phyloP scores from a whole-genome alignment of 2,113 vertebrate species.

The Sarotherodon lohbergeri region DNA sequence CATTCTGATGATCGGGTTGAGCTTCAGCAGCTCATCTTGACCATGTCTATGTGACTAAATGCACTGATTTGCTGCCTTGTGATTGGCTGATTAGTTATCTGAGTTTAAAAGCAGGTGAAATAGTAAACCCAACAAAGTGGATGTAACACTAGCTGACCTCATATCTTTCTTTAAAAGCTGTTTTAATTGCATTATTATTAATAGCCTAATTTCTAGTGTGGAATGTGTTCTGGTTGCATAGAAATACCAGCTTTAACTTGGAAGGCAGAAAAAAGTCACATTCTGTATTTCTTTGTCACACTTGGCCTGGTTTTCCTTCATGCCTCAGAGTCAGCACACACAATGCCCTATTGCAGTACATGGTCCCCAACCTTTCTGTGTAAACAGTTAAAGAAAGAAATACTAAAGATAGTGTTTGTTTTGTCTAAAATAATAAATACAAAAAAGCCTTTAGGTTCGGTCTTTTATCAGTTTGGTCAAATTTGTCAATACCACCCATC shows the following conservation, averaged over 20 bases:
- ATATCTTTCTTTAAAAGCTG: neutral
- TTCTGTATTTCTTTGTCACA: neutral
- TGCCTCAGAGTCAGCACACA: neutral
- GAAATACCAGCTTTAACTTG: neutral
- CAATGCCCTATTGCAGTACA: neutral
- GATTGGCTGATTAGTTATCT: neutral
- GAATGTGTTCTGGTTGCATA: accelerated
- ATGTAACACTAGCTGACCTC: neutral
- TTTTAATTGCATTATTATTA: neutral
- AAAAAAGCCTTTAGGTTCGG: neutral
- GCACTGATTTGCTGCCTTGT: neutral
- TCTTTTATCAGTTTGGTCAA: neutral
- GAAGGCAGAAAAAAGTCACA: neutral
- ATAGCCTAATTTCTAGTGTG: neutral
- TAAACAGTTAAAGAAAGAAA: neutral
- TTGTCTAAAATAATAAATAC: neutral
- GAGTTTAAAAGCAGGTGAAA: neutral
- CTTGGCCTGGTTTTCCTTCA: neutral
- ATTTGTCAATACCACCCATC: neutral
- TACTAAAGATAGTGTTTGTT: neutral
- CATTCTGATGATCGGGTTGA: neutral
- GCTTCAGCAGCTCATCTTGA: neutral
- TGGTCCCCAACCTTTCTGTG: neutral
- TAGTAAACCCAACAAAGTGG: neutral
- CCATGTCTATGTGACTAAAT: neutral